A percentile compares a stretch with the other conserved stretches of the same genome.
Evolutionary conservation across 2,888 invertebrate genomes (phyloP).

Genomic region (Eupithecia inturbata): DNA sequence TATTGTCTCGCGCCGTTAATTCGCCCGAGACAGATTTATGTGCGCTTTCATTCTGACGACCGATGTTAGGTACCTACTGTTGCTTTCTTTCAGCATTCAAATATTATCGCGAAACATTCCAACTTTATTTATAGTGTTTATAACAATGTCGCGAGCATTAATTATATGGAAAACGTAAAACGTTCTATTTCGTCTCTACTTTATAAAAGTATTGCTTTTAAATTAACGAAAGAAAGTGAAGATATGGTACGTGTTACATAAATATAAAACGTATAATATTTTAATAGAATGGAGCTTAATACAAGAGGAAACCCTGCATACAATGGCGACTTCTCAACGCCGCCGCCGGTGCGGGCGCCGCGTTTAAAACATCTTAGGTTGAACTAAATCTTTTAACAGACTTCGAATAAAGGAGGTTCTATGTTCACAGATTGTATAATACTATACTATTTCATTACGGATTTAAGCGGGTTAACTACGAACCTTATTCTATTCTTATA

Average conservation of each 20-base stretch:
- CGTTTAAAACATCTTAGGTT: no score
- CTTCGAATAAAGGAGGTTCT: no score
- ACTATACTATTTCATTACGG: no score
- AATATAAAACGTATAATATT: no score
- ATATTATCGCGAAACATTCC: neutral
- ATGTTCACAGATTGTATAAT: no score
- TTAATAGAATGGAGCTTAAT: no score
- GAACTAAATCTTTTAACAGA: no score
- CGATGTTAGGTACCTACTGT: conserved; percentile 14
- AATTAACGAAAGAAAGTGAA: neutral
- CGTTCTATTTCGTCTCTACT: neutral
- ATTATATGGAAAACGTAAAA: neutral
- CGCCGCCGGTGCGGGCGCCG: no score
- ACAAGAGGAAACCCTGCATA: no score
- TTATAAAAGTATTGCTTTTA: neutral
- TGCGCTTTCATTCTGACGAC: neutral
- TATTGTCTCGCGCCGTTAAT: conserved; percentile 50
- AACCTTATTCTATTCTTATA: no score
- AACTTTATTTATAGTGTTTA: neutral
- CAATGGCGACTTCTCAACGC: no score
- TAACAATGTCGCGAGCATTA: neutral
- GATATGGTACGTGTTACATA: neutral
- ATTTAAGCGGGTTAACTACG: no score
- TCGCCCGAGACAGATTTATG: conserved; percentile 47
- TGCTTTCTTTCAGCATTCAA: neutral